Conservation (phyloP, 2,888 invertebrate genomes). For the Strigamia transsilvanica region DNA sequence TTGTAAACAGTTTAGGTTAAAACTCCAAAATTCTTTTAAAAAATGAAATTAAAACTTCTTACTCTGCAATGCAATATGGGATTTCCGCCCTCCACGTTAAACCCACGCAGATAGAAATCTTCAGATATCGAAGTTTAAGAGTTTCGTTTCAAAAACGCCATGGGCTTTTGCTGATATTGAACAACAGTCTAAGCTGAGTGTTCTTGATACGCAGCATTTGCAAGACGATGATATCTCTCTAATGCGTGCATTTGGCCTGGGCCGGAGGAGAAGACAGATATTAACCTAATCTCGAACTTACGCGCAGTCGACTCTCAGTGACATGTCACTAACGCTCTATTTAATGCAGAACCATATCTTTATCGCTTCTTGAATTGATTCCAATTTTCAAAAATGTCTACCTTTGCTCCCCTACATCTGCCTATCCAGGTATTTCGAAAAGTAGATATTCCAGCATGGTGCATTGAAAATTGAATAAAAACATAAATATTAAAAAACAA, state of each 20-base stretch:
- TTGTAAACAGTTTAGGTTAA: no score
- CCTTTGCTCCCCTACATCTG: neutral
- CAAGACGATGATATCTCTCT: neutral
- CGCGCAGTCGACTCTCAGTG: neutral
- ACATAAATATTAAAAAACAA: no score
- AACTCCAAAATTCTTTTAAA: no score
- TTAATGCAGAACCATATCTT: neutral
- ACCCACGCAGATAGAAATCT: no score
- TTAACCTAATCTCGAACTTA: constrained; percentile 7
- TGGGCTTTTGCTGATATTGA: neutral
- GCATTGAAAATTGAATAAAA: no score
- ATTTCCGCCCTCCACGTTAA: no score
- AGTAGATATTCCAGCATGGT: no score
- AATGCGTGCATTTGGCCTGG: neutral
- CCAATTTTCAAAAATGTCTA: neutral
- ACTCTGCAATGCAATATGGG: no score
- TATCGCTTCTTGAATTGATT: neutral
- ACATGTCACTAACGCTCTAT: neutral
- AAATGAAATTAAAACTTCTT: no score
- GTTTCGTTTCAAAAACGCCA: neutral
- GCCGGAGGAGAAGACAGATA: neutral
- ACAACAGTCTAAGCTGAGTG: neutral
- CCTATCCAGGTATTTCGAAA: neutral
- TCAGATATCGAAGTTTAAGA: neutral
- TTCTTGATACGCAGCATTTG: constrained; percentile 11